A percentile compares a stretch with the other conserved stretches of the same genome.
These are phyloP conservation scores for Astreopora myriophthalma DNA, from an alignment of 64 coral and sea anemone species.

Conservation along the genomic window DNA sequence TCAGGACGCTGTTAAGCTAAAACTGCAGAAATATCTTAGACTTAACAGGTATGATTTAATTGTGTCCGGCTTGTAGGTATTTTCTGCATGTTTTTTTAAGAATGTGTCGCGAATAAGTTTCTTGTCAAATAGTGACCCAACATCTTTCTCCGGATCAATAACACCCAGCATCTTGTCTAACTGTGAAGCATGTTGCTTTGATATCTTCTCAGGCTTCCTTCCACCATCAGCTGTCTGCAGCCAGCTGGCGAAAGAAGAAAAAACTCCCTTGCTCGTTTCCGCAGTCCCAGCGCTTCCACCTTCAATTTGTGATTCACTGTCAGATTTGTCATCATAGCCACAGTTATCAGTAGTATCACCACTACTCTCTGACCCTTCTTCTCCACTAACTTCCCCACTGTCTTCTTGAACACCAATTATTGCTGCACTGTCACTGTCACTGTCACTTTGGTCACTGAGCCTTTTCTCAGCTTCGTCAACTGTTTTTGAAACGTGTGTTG, in stretches of 20 bases:
- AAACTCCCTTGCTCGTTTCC: background rate
- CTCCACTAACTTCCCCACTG: too few relatives aligned
- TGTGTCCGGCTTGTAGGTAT: background rate
- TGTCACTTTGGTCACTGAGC: too few relatives aligned
- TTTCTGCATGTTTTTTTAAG: background rate
- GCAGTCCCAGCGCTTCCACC: background rate
- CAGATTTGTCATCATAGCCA: background rate
- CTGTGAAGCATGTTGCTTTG: background rate
- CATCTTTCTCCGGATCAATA: background rate
- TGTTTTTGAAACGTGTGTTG: background rate
- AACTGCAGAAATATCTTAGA: background rate
- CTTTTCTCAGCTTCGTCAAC: too few relatives aligned
- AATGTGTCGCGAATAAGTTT: background rate
- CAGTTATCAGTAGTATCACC: background rate
- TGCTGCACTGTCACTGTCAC: too few relatives aligned
- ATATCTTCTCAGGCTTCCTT: background rate
- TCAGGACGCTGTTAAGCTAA: background rate
- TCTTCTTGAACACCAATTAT: too few relatives aligned
- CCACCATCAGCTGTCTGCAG: background rate
- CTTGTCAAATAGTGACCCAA: background rate
- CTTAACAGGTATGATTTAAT: background rate
- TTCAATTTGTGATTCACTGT: background rate
- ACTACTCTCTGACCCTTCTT: too few relatives aligned
- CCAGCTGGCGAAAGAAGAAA: background rate
- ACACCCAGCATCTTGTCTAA: background rate